Evolutionary conservation across 2,888 invertebrate species (phyloP).

Genomic region (Blera fallax): DNA sequence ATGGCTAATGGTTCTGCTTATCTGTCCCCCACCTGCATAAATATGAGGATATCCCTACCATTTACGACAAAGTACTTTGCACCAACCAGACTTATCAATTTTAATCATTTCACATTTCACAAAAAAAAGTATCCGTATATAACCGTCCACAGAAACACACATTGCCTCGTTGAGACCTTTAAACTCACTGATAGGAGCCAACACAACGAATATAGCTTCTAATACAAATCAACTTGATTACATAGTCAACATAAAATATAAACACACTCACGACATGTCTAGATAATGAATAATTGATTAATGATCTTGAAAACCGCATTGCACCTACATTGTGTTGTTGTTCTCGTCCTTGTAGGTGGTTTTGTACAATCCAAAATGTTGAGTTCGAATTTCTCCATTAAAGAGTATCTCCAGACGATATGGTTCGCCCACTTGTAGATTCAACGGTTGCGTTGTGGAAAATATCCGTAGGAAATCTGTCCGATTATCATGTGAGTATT

Average conservation of each 20-base stretch:
- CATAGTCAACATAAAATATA: not conserved
- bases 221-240: not conserved
- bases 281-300: not conserved
- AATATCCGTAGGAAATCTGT: conserved; percentile 77
- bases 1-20: no score
- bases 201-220: not conserved
- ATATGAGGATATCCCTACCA: not conserved
- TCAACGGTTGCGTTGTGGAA: conserved; percentile 76
- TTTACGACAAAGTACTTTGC: not conserved
- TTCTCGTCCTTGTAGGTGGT: conserved; percentile 82
- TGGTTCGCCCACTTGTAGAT: conserved; percentile 76
- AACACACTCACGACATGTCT: not conserved
- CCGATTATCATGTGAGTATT: conserved; percentile 74
- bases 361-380: conserved; percentile 86
- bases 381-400: conserved; percentile 83
- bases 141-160: not conserved
- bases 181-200: conserved; percentile 18
- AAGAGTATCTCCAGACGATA: conserved; percentile 83
- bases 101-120: not conserved
- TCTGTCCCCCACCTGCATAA: no score
- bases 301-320: not conserved
- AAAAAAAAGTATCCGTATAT: not conserved
- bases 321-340: conserved; percentile 80
- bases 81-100: not conserved
- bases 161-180: not conserved